phyloP scores from a whole-genome alignment of 30 jellyfish, hydroid and myxozoan species.

The Nemopilema nomurai region DNA sequence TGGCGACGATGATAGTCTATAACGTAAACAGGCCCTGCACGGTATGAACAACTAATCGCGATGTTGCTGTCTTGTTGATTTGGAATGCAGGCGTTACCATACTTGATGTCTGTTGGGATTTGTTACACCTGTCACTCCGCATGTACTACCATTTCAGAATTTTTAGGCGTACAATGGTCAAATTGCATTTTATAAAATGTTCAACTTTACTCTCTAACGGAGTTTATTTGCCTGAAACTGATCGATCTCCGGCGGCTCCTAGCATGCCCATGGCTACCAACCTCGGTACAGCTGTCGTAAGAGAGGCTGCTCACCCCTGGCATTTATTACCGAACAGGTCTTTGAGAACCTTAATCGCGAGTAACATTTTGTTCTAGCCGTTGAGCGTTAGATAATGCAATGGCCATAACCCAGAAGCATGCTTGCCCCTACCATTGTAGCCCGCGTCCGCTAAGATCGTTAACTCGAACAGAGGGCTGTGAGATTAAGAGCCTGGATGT shows the following conservation, averaged over 20 bases:
- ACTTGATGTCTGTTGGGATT: neutral
- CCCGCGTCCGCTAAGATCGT: too few species aligned
- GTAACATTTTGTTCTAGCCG: neutral
- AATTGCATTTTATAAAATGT: neutral
- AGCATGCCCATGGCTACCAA: neutral
- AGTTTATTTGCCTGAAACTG: neutral
- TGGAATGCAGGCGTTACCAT: slow-evolving; percentile 9
- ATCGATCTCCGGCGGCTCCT: neutral
- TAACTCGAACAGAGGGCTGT: too few species aligned
- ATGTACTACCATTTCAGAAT: neutral
- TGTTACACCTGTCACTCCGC: neutral
- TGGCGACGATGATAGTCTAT: slow-evolving; percentile 29
- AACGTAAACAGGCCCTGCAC: slow-evolving; percentile 2
- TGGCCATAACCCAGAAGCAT: too few species aligned
- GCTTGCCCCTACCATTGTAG: too few species aligned
- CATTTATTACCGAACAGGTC: neutral
- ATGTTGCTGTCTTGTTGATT: slow-evolving; percentile 1
- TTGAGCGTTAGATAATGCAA: neutral
- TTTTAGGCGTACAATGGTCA: neutral
- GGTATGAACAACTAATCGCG: slow-evolving; percentile 29
- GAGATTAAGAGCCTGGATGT: too few species aligned
- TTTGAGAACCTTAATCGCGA: too few species aligned
- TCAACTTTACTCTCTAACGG: neutral
- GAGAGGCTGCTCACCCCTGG: neutral
- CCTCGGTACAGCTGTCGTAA: neutral